phyloP scores from a whole-genome alignment of 2,888 invertebrate genomes.

The Eurois occulta region DNA sequence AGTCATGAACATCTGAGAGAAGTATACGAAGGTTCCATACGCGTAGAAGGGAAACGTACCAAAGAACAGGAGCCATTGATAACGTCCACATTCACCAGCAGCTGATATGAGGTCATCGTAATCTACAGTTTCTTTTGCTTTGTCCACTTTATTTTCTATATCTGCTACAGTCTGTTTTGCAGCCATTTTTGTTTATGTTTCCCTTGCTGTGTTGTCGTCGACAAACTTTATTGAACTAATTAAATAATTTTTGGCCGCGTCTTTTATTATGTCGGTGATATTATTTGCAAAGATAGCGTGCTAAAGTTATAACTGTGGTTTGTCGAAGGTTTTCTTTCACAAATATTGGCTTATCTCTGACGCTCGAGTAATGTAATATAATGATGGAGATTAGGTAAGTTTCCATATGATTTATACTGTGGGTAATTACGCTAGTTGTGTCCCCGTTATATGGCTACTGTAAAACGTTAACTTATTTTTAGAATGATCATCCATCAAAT shows the following conservation, averaged over 20 bases:
- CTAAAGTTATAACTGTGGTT: conserved; percentile 43
- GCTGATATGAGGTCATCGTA: conserved; percentile 75
- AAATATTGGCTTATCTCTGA: conserved; percentile 54
- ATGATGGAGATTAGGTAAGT: conserved; percentile 47
- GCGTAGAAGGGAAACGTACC: conserved; percentile 75
- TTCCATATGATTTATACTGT: conserved; percentile 46
- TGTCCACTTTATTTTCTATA: conserved; percentile 48
- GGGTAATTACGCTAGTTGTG: conserved; percentile 24
- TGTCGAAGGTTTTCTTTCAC: conserved; percentile 35
- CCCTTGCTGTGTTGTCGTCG: conserved; percentile 14
- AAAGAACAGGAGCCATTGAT: conserved; percentile 73
- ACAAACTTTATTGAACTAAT: conserved; percentile 42
- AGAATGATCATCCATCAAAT: not conserved
- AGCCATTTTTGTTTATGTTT: conserved; percentile 51
- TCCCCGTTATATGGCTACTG: conserved; percentile 17
- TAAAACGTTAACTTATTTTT: not conserved
- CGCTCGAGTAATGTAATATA: conserved; percentile 29
- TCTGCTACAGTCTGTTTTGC: conserved; percentile 26
- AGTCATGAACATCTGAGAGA: conserved; percentile 75
- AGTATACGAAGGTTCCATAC: conserved; percentile 74
- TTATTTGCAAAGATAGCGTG: conserved; percentile 45
- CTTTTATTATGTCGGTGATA: conserved; percentile 51
- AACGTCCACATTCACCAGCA: conserved; percentile 76
- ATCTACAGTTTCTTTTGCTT: conserved; percentile 65
- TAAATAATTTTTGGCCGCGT: conserved; percentile 29